phyloP scores from a whole-genome alignment of 1,140 invertebrate genomes.

The Contarinia nasturtii region DNA sequence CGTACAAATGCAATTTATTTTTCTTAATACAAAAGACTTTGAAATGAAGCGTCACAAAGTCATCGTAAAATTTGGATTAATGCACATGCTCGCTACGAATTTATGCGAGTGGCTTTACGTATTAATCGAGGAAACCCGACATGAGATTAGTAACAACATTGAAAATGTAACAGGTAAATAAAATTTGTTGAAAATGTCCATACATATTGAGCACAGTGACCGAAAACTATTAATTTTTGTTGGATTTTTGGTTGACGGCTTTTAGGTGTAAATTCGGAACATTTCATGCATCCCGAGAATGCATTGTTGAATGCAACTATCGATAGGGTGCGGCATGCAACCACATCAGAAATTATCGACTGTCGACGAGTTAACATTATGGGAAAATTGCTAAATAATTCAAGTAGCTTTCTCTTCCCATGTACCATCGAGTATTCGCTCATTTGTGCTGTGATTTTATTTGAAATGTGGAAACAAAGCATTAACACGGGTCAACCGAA shows the following conservation, averaged over 20 bases:
- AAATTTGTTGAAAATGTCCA: background rate
- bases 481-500: background rate
- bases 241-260: background rate
- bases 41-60: slow-evolving; percentile 37
- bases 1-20: slow-evolving; percentile 52
- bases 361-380: slow-evolving; percentile 27
- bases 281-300: too few relatives aligned
- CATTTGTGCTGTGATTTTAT: slow-evolving; percentile 54
- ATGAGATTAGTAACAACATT: slow-evolving; percentile 40
- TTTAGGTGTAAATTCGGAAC: background rate
- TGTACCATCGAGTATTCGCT: slow-evolving; percentile 66
- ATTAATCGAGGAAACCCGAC: slow-evolving; percentile 60
- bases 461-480: slow-evolving; percentile 54
- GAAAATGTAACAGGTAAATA: background rate
- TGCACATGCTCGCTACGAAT: slow-evolving; percentile 72
- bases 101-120: slow-evolving; percentile 66
- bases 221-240: too few relatives aligned
- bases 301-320: too few relatives aligned
- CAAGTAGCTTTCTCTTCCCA: slow-evolving; percentile 63
- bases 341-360: slow-evolving; percentile 3
- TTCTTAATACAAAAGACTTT: slow-evolving; percentile 46
- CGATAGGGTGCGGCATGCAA: background rate
- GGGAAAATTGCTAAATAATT: slow-evolving; percentile 49
- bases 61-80: slow-evolving; percentile 53
- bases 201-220: background rate